Percentiles rank a stretch among this genome's conserved stretches.
These are phyloP conservation scores for Strigops habroptila DNA, from an alignment of 2,113 vertebrate genomes.

Conservation along the genomic window DNA sequence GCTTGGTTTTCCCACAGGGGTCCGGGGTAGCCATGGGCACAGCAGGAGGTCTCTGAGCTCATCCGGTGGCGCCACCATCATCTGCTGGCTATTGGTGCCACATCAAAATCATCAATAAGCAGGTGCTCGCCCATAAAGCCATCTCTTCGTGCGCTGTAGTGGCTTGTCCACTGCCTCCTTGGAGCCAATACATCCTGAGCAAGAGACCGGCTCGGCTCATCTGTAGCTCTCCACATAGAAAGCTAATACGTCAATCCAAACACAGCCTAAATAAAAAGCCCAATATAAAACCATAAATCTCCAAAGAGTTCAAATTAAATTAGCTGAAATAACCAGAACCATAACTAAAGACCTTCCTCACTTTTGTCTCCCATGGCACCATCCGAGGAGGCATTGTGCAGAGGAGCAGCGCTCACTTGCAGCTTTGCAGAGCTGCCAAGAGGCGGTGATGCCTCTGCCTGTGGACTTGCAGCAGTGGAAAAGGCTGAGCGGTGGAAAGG, in stretches of 20 bases:
- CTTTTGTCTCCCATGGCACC: neutral
- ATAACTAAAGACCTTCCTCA: neutral
- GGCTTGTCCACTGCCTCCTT: neutral
- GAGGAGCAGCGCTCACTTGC: neutral
- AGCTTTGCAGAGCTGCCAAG: neutral
- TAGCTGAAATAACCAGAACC: neutral
- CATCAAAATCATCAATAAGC: neutral
- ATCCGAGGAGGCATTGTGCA: rapidly evolving
- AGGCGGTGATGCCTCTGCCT: neutral
- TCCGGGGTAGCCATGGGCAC: neutral
- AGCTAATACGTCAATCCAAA: neutral
- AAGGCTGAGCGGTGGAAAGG: neutral
- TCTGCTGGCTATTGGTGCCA: neutral
- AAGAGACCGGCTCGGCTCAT: neutral
- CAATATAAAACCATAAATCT: neutral
- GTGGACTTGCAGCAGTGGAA: neutral
- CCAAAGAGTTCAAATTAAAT: neutral
- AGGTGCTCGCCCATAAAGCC: neutral
- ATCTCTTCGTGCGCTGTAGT: rapidly evolving
- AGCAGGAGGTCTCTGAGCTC: neutral
- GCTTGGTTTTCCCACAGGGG: neutral
- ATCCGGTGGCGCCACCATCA: neutral
- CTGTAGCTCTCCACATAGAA: rapidly evolving
- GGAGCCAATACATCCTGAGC: neutral
- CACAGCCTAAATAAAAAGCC: neutral